Evolutionary conservation across 1,140 invertebrate genomes (phyloP), one percentile per base, ranked within the genome.

Genomic region (Camponotus floridanus): DNA sequence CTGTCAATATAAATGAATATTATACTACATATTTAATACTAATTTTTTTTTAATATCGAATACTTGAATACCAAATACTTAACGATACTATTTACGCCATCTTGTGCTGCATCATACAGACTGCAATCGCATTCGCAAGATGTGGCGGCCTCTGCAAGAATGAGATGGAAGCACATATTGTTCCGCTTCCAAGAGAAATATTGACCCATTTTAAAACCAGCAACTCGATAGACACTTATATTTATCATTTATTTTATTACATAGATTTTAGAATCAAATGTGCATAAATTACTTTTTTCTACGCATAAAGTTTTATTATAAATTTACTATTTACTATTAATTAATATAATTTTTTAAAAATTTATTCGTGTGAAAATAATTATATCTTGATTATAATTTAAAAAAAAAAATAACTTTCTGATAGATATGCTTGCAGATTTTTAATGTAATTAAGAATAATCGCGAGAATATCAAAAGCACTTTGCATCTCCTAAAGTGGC

Each of bases 31-130:
- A 76, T 26, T 55, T 51, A 51, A 51, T 18, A 51, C 26, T 26
- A 26, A 26, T 26, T 26, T 26, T 26, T 26, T 26, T 5, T 62
- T 8, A 21, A 51, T 51, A 18, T 15, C 5, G 48, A 83, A 73
- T 11, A 33, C 51, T 81, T 68, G 11, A 11, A 7, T 61, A 51
- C 15, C 21, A 45, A 11, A 81, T 65, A 76, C 39, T 39, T 62
- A 13, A n/a, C 6, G 67, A 85, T 84, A 89, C 88, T 11, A 26
- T n/a, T 8, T 64, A 45, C 31, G 88, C 88, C 88, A 90, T 89
- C 88, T 90, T 83, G 79, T 74, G 79, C 61, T 62, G 68, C 68
- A 83, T 45, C 39, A 48, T 18, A 31, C 39, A 83, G 55, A 9
- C n/a, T 83, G 26, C 39, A 61, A 73, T 13, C 26, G 31, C n/a